Conservation (phyloP, 2,797 vertebrate genomes). For the Xiphophorus birchmanni region DNA sequence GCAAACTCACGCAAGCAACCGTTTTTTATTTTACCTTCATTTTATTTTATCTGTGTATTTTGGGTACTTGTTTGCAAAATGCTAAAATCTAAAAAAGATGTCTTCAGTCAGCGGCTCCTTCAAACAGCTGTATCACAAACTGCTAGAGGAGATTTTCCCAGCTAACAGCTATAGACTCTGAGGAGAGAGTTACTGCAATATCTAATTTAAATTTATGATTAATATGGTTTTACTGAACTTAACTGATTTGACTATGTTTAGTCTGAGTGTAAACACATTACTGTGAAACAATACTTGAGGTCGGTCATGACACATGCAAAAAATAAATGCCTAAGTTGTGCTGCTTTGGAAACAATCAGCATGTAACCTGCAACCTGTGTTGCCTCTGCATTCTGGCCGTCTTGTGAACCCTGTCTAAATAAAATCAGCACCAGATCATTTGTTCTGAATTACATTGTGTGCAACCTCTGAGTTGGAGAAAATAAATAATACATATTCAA, state of each 20-base stretch:
- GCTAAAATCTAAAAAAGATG: not conserved
- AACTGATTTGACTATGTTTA: not conserved
- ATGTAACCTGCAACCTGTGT: not conserved
- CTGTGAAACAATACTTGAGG: not conserved
- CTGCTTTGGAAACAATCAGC: not conserved
- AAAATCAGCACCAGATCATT: not conserved
- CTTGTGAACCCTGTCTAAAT: not conserved
- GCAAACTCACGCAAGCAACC: not conserved
- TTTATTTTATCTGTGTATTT: not conserved
- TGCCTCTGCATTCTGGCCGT: not conserved
- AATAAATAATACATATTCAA: slow-evolving; percentile 18
- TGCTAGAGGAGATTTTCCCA: not conserved
- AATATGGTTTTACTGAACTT: not conserved
- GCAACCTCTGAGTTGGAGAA: slow-evolving; percentile 29
- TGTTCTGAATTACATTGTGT: slow-evolving; percentile 1
- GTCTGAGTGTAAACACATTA: not conserved
- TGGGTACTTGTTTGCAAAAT: not conserved
- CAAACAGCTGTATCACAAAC: not conserved
- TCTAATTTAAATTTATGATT: not conserved
- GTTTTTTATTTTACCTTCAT: not conserved
- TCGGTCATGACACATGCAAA: no score
- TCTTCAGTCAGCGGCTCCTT: not conserved
- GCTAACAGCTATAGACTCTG: not conserved
- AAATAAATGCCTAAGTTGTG: no score
- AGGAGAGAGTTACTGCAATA: not conserved